Conservation (phyloP, 1,140 invertebrate species). For the Leptestheria dahalacensis region DNA sequence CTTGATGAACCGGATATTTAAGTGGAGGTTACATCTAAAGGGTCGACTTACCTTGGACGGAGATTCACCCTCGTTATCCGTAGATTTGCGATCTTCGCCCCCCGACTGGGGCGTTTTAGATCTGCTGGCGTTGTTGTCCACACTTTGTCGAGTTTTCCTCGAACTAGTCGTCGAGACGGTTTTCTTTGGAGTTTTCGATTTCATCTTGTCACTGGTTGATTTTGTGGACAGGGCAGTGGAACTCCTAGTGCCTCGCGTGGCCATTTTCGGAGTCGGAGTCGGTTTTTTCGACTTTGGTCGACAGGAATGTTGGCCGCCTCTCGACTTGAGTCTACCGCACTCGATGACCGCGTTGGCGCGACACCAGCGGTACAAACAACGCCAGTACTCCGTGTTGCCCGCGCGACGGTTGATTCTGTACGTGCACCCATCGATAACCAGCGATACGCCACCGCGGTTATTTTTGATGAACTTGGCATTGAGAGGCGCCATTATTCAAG, state of each 20-base stretch:
- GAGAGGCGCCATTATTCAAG: neutral
- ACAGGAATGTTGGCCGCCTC: neutral
- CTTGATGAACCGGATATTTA: too few species aligned
- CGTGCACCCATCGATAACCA: constrained; percentile 5
- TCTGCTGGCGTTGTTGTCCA: neutral
- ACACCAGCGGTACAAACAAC: constrained; percentile 6
- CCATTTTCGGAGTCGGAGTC: neutral
- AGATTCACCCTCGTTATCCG: neutral
- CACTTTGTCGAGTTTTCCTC: neutral
- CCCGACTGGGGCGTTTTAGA: neutral
- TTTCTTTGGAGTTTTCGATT: neutral
- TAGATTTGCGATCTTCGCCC: neutral
- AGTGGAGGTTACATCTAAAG: too few species aligned
- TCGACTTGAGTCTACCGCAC: constrained; percentile 3
- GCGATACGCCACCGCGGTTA: neutral
- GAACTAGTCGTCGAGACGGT: neutral
- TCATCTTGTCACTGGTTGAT: neutral
- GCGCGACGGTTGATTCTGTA: constrained; percentile 7
- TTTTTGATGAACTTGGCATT: constrained; percentile 4
- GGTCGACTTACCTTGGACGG: neutral
- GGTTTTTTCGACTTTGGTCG: too few species aligned
- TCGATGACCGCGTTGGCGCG: constrained; percentile 3
- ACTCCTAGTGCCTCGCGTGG: constrained; percentile 1
- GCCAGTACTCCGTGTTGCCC: constrained; percentile 5
- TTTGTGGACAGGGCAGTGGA: neutral